Base-by-base conservation (phyloP, 2,888 invertebrate genomes). In the Xestia sexstrigata region DNA sequence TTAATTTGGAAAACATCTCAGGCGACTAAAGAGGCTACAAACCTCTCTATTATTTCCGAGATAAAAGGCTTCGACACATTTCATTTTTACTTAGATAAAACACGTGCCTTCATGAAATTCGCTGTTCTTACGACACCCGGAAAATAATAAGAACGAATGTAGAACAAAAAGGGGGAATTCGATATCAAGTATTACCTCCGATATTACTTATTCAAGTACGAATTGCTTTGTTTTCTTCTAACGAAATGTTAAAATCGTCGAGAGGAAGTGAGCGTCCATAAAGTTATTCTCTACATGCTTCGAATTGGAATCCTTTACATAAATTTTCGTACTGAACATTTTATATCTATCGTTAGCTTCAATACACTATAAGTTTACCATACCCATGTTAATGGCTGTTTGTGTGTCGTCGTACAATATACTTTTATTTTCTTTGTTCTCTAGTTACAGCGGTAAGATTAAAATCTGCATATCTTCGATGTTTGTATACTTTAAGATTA, bases 141-240 rank as follows among this genome's bases (percentile, higher is more conserved):
- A 90, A 93, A 89, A 90, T 92, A 91, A 92, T 90, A 89, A 85
- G 86, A 85, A 78, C 77, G 72, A 87, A 89, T 88, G 82, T 79
- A 71, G 78, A 83, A 86, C 81, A 85, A 74, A 70, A 79, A 85
- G 87, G 78, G 82, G 70, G 80, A 86, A 89, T 89, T 89, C 85
- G 87, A 91, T 92, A 91, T 91, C 88, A 88, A 90, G 84, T 89
- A 90, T 88, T 90, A 90, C 89, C 88, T 90, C 74, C 75, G 81
- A 89, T 90, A 90, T 91, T 90, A 89, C 90, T 89, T 89, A 91
- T 89, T 91, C 89, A 84, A 87, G 84, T 83, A 85, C 63, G 88
- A 92, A 91, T 91, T 80, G 89, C 87, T 90, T 89, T 91, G 90
- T 92, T 92, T 92, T 90, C 91, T 83, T 87, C 79, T 69, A 86